Evolutionary conservation across 2,113 vertebrate species (phyloP).

Genomic region (Datnioides undecimradiatus): DNA sequence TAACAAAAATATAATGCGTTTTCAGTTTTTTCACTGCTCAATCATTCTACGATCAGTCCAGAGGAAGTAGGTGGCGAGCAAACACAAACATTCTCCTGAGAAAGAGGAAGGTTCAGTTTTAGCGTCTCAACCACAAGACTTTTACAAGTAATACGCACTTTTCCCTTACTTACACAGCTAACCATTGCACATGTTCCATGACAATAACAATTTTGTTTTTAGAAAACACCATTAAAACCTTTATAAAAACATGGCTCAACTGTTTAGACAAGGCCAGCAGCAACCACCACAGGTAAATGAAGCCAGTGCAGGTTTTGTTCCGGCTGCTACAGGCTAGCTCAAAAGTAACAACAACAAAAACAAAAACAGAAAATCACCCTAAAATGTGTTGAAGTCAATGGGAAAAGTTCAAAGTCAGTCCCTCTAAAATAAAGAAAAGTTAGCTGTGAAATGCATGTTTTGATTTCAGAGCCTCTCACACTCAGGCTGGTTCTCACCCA

Average conservation of each 20-base stretch:
- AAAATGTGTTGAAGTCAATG: no score
- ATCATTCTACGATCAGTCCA: conserved; percentile 32
- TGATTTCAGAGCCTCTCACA: neutral
- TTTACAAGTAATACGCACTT: conserved; percentile 10
- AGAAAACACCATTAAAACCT: conserved; percentile 32
- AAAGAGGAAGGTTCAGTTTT: conserved; percentile 70
- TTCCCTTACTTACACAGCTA: conserved; percentile 15
- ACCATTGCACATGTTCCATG: conserved; percentile 47
- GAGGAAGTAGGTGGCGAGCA: conserved; percentile 52
- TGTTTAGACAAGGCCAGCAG: conserved; percentile 30
- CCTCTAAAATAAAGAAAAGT: neutral
- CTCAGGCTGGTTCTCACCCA: neutral
- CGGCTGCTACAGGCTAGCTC: conserved; percentile 8
- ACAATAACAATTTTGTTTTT: neutral
- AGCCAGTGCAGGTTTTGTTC: conserved; percentile 5
- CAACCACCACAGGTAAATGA: conserved; percentile 1
- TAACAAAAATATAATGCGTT: conserved; percentile 60
- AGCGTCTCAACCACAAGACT: conserved; percentile 38
- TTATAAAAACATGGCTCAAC: conserved; percentile 23
- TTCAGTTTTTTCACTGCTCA: conserved; percentile 6
- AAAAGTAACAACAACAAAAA: no score
- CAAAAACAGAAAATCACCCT: no score
- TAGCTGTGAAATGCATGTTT: neutral
- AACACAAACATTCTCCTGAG: conserved; percentile 72
- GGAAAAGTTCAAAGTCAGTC: neutral